phyloP scores from a whole-genome alignment of 2,113 vertebrate genomes.

The Spizaetus ornatus region DNA sequence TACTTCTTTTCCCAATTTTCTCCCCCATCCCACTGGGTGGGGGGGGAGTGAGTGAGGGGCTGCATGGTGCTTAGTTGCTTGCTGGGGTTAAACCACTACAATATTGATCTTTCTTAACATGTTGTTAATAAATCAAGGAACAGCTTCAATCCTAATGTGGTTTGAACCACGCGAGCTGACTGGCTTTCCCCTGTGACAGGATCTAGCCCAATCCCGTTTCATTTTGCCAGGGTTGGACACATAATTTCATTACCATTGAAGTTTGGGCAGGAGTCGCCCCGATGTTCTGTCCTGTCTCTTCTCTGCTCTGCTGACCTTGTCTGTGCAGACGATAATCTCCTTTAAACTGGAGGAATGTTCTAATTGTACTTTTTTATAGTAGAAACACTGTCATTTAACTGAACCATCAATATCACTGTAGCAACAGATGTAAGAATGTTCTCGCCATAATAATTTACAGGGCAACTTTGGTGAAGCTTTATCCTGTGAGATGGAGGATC shows the following conservation, averaged over 20 bases:
- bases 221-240: neutral
- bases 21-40: too few relatives aligned
- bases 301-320: neutral
- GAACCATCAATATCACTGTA: neutral
- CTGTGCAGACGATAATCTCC: neutral
- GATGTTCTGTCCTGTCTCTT: neutral
- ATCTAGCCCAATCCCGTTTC: neutral
- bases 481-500: neutral
- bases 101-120: neutral
- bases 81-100: too few relatives aligned
- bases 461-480: neutral
- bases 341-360: neutral
- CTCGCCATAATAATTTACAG: neutral
- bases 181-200: neutral
- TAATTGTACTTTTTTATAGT: neutral
- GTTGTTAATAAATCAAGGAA: neutral
- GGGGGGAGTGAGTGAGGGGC: too few relatives aligned
- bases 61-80: too few relatives aligned
- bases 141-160: neutral
- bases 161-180: neutral
- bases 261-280: neutral
- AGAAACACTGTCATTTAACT: neutral
- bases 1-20: too few relatives aligned
- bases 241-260: neutral
- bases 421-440: neutral